Percentiles rank a stretch among this genome's conserved stretches.
Conservation (phyloP, 53 echinoderm and acorn worm species). For the Arbacia lixula region DNA sequence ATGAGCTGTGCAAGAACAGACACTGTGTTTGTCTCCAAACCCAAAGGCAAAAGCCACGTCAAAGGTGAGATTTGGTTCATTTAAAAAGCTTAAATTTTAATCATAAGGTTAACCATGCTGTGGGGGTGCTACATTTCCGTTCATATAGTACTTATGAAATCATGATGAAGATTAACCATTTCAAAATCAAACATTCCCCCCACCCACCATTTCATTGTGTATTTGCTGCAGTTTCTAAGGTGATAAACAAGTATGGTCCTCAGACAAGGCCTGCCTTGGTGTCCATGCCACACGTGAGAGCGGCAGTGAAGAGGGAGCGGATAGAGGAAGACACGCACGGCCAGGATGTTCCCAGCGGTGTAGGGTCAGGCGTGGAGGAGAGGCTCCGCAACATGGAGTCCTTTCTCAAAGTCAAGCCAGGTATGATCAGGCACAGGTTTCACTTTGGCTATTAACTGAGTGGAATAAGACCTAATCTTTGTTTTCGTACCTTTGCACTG, state of each 20-base stretch:
- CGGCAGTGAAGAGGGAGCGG: slow-evolving; percentile 54
- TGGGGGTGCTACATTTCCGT: neutral
- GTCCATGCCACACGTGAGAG: slow-evolving; percentile 38
- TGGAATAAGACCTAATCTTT: no score
- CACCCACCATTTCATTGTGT: neutral
- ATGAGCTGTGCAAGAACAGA: slow-evolving; percentile 81
- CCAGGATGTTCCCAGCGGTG: slow-evolving; percentile 19
- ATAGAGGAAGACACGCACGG: slow-evolving; percentile 1
- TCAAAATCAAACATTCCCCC: no score
- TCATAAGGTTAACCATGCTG: neutral
- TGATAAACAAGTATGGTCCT: slow-evolving; percentile 86
- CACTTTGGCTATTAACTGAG: no score
- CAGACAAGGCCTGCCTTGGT: slow-evolving; percentile 89
- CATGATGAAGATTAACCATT: no score
- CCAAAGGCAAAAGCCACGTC: slow-evolving; percentile 82
- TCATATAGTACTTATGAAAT: no score
- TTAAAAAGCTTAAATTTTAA: neutral
- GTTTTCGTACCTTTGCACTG: no score
- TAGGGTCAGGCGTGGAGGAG: slow-evolving; percentile 77
- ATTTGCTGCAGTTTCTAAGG: slow-evolving; percentile 78
- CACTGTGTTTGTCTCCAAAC: slow-evolving; percentile 74
- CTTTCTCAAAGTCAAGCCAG: slow-evolving; percentile 63
- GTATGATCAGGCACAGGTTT: no score
- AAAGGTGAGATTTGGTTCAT: slow-evolving; percentile 65
- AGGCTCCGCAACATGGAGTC: slow-evolving; percentile 92